Evolutionary conservation across 2,888 invertebrate species (phyloP).

Genomic region (Diloba caeruleocephala): DNA sequence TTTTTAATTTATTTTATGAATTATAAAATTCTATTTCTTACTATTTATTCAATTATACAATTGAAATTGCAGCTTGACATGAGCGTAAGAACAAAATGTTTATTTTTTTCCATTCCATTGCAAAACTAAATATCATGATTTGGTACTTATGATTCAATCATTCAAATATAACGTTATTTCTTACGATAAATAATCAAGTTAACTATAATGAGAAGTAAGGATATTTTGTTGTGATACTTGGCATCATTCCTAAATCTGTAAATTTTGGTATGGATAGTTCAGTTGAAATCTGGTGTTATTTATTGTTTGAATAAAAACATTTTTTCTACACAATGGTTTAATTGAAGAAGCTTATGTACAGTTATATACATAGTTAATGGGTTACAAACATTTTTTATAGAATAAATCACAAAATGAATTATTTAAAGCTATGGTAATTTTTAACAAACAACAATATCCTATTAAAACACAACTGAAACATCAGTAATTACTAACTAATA

Average conservation of each 20-base stretch:
- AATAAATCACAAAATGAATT: constrained; percentile 20
- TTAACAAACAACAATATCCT: constrained; percentile 14
- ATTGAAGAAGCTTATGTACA: constrained; percentile 48
- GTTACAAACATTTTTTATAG: constrained; percentile 34
- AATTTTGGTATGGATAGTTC: constrained; percentile 32
- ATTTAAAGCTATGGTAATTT: constrained; percentile 15
- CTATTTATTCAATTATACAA: too few relatives aligned
- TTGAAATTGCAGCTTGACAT: constrained; percentile 1
- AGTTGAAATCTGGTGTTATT: constrained; percentile 29
- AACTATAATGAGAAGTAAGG: constrained; percentile 1
- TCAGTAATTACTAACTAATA: too few relatives aligned
- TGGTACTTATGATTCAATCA: constrained; percentile 23
- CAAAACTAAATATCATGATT: constrained; percentile 25
- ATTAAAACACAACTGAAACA: too few relatives aligned
- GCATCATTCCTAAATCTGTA: constrained; percentile 51
- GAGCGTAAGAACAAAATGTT: constrained; percentile 33
- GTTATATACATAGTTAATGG: constrained; percentile 33
- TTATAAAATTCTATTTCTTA: background rate
- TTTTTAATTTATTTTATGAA: constrained; percentile 6
- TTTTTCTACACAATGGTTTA: constrained; percentile 43
- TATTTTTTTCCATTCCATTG: constrained; percentile 22
- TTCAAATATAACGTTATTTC: constrained; percentile 14
- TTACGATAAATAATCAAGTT: constrained; percentile 21
- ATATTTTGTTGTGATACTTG: constrained; percentile 20
- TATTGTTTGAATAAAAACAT: constrained; percentile 50